Conservation (phyloP, 2,113 vertebrate genomes). For the Ahaetulla prasina region DNA sequence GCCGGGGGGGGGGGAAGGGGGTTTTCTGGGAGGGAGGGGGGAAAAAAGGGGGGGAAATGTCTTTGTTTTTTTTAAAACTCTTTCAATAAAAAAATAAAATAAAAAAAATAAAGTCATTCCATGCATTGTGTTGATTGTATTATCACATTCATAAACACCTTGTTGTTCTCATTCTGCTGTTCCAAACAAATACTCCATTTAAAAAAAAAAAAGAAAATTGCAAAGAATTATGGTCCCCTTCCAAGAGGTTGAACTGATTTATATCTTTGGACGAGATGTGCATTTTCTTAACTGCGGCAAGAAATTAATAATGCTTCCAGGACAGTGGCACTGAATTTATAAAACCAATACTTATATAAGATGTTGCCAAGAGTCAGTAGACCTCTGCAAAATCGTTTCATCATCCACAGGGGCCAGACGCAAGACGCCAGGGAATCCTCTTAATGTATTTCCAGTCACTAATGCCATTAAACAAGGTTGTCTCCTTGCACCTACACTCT, state of each 20-base stretch:
- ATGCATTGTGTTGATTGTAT: neutral
- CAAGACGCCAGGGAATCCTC: neutral
- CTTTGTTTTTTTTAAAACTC: too few species aligned
- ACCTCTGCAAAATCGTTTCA: neutral
- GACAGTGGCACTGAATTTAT: neutral
- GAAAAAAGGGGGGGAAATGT: too few species aligned
- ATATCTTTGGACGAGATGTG: neutral
- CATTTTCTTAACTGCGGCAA: neutral
- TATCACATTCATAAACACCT: neutral
- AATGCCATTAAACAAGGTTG: neutral
- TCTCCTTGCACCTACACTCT: neutral
- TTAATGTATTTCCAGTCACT: neutral
- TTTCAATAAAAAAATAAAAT: too few species aligned
- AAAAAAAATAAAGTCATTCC: neutral
- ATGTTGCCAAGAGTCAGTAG: neutral
- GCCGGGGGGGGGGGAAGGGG: too few species aligned
- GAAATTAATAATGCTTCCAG: neutral
- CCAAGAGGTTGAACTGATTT: conserved; percentile 8
- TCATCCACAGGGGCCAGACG: neutral
- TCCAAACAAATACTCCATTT: neutral
- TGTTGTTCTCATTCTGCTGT: neutral
- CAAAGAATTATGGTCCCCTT: neutral
- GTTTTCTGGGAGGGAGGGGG: too few species aligned
- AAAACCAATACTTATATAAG: neutral
- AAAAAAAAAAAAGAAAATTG: too few species aligned